phyloP scores from a whole-genome alignment of 2,888 invertebrate species.

The Nasonovia ribisnigri region DNA sequence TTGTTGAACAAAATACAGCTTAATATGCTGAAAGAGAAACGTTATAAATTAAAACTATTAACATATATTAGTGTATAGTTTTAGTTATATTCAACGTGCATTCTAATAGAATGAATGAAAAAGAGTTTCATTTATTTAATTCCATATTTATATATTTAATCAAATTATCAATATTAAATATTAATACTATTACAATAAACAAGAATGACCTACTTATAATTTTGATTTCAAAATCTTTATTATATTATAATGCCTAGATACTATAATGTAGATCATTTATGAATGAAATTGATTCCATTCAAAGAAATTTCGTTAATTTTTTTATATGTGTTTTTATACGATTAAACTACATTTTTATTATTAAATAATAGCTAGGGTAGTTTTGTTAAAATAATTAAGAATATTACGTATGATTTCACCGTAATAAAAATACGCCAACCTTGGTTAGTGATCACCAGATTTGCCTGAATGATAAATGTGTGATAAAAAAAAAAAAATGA shows the following conservation, averaged over 20 bases:
- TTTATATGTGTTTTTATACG: neutral
- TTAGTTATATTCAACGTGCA: neutral
- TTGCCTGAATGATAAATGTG: neutral
- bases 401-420: neutral
- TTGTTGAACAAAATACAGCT: neutral
- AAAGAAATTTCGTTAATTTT: neutral
- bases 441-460: constrained; percentile 2
- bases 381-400: neutral
- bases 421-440: neutral
- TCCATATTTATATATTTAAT: constrained; percentile 23
- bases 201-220: constrained; percentile 21
- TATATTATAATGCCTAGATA: neutral
- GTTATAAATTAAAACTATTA: neutral
- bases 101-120: neutral
- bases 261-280: neutral
- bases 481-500: neutral
- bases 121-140: neutral
- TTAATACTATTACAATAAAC: constrained; percentile 1
- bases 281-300: neutral
- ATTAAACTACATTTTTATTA: neutral
- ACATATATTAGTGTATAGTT: neutral
- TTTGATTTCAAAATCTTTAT: neutral
- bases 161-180: constrained; percentile 6
- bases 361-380: neutral
- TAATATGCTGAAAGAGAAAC: neutral